Evolutionary conservation across 2,797 vertebrate genomes (phyloP).

Genomic region (Trachops cirrhosus): DNA sequence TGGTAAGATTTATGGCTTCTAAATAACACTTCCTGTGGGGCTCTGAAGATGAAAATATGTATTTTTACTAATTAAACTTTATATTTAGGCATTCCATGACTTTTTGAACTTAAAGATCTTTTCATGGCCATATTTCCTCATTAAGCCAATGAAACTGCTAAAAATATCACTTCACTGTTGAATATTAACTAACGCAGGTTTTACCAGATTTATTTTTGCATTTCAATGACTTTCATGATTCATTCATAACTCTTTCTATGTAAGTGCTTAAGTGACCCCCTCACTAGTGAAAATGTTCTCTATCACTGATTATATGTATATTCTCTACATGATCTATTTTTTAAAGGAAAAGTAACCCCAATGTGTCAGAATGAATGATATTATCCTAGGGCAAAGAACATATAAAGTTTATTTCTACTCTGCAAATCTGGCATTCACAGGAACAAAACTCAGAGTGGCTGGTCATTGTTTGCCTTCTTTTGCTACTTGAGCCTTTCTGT

Average conservation of each 20-base stretch:
- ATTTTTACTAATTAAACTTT: conserved; percentile 44
- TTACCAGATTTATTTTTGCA: conserved; percentile 35
- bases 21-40: conserved; percentile 29
- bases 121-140: not conserved
- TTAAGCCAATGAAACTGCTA: conserved; percentile 7
- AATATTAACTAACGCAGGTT: conserved; percentile 18
- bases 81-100: conserved; percentile 21
- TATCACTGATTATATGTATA: conserved; percentile 45
- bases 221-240: conserved; percentile 48
- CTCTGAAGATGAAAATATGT: conserved; percentile 23
- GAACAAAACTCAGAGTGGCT: conserved; percentile 48
- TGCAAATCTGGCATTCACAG: conserved; percentile 47
- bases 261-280: conserved; percentile 63
- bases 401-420: conserved; percentile 2
- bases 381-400: conserved; percentile 50
- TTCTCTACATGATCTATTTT: conserved; percentile 50
- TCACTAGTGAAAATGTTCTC: conserved; percentile 64
- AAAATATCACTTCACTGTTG: conserved; percentile 8
- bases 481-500: conserved; percentile 31
- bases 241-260: conserved; percentile 34
- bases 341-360: conserved; percentile 35
- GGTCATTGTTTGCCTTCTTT: conserved; percentile 18
- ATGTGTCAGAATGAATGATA: conserved; percentile 25
- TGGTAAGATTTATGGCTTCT: conserved; percentile 12
- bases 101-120: conserved; percentile 30